Base-by-base conservation (phyloP, 2,797 vertebrate genomes). In the Lophius americanus region DNA sequence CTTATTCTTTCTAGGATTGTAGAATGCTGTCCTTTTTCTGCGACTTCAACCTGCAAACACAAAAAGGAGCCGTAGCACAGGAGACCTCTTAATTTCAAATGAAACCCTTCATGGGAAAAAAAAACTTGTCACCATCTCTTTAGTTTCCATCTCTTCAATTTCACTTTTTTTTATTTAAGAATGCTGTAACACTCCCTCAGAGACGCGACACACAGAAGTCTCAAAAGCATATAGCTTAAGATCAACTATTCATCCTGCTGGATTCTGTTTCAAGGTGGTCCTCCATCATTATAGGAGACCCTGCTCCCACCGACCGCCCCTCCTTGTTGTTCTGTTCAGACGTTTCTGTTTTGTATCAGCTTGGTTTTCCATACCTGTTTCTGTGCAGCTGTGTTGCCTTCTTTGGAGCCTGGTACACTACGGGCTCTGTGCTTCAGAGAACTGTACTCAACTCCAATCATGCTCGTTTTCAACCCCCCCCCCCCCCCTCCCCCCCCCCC, bases 331-430 rank as follows among this genome's bases (percentile, higher is more conserved):
- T 87, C 68, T 49, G 47, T 70, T 81, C 64, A 78, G 84, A 72
- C 61, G 51, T 81, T 76, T 92, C 90, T 93, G 92, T 84, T 91
- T 91, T 90, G 74, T 85, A 73, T 92, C 90, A 85, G 64, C 74
- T 69, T 48, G 48, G 54, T 86, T 89, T 89, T 92, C 86, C 81
- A 77, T 78, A 84, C 79, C 79, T 90, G 87, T 85, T 90, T 87
- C 87, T 83, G 75, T 37, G 42, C 85, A 86, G 85, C 85, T 89
- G 86, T 61, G 72, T 78, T 60, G 66, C 64, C 65, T 60, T 77
- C 64, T 60, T 47, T 76, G 78, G 71, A 75, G 84, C 74, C 73
- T 49, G 69, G 59, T 79, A 79, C 83, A 87, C 71, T 85, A 79
- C 67, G 63, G 61, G 64, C 76, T 89, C 82, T 87, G 83, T 85